Evolutionary conservation across 2,113 vertebrate species (phyloP).

Genomic region (Microcebus ravelobensis): DNA sequence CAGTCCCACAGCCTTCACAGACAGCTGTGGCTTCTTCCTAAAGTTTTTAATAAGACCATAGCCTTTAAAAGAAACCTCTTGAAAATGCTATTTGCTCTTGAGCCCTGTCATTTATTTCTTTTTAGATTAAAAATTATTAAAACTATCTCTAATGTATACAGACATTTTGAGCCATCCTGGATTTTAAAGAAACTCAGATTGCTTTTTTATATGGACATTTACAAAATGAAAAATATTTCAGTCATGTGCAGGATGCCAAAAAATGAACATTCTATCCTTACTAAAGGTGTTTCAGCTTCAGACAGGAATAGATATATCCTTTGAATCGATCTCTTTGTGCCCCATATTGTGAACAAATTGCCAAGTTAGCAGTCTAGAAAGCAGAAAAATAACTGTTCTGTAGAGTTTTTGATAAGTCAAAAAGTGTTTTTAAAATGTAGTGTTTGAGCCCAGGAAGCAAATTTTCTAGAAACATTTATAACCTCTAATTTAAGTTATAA

Average conservation of each 20-base stretch:
- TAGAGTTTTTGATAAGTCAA: neutral
- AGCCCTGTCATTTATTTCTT: neutral
- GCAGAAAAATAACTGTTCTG: neutral
- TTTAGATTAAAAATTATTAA: slow-evolving; percentile 1
- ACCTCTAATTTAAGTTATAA: neutral
- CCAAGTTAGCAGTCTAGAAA: neutral
- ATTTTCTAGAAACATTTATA: neutral
- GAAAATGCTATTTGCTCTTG: neutral
- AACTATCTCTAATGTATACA: neutral
- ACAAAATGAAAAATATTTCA: neutral
- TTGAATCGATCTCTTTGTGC: slow-evolving; percentile 24
- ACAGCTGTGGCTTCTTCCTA: neutral
- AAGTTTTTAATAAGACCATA: neutral
- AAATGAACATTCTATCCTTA: neutral
- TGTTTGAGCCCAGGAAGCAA: neutral
- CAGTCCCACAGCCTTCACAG: neutral
- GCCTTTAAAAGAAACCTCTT: neutral
- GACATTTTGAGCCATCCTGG: neutral
- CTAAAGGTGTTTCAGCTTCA: neutral
- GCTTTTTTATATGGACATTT: neutral
- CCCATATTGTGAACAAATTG: neutral
- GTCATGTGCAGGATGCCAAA: neutral
- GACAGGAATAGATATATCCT: neutral
- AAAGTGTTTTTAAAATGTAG: neutral
- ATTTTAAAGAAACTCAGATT: neutral